Evolutionary conservation across 2,797 vertebrate genomes (phyloP), one percentile per base, ranked within the genome.

Genomic region (Chelon labrosus): DNA sequence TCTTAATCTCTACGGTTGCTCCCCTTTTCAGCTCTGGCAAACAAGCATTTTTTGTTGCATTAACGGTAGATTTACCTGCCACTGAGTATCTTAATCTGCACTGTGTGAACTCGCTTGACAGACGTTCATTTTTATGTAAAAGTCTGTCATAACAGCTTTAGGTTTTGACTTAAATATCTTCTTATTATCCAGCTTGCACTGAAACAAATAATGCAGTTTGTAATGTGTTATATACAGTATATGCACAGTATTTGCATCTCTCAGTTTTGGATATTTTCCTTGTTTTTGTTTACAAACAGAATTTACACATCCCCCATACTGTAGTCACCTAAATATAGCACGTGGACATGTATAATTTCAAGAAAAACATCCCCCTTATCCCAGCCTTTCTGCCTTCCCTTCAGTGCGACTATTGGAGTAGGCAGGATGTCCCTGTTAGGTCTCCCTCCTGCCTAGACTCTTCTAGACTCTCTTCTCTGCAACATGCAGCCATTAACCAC

Each of bases 401-500:
- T 68, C 52, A 72, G 77, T 74, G 70, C 68, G 80, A 78, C 82
- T 85, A 62, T 62, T 58, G 57, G 64, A 68, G 68, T 78, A 80
- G 76, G 59, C 55, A 79, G 61, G 85, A 88, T 84, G 73, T 47
- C 59, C 63, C 19, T 69, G 87, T 75, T 78, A 60, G 61, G 76
- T 47, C 65, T 85, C 74, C 54, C 80, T 68, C 59, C 89, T 76
- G 55, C 84, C 72, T 70, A 69, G 72, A 69, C 86, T 71, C 10
- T 53, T 31, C 31, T 31, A 31, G 31, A 31, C 31, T 35, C 31
- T 77, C 78, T 90, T 75, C 65, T 78, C 82, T 90, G 86, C 84
- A 79, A 70, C 87, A 66, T 38, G 54, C 79, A 71, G 73, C 92
- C 91, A 95, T 95, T 94, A 95, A 88, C 92, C 92, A 90, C 89